Percentiles rank a stretch among this genome's conserved stretches.
phyloP scores from a whole-genome alignment of 2,113 vertebrate genomes.

The Indicator maculatus region DNA sequence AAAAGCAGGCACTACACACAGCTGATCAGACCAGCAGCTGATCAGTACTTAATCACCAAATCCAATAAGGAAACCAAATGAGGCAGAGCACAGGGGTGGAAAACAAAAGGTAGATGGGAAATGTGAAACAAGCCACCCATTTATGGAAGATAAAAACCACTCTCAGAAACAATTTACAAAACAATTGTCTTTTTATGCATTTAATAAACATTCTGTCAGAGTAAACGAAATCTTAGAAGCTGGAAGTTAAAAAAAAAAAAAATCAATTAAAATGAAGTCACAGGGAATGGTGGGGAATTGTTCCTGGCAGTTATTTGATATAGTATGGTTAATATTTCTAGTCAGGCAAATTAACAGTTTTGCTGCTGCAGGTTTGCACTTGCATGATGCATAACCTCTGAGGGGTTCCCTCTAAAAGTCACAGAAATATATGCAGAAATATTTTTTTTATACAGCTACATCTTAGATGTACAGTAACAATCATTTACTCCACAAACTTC shows the following conservation, averaged over 20 bases:
- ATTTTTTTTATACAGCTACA: background rate
- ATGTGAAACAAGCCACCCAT: slow-evolving; percentile 51
- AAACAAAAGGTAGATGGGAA: slow-evolving; percentile 65
- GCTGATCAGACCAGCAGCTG: slow-evolving; percentile 54
- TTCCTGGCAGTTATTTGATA: slow-evolving; percentile 96
- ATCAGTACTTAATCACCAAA: slow-evolving; percentile 67
- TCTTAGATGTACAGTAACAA: slow-evolving; percentile 5
- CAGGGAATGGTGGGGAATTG: slow-evolving; percentile 85
- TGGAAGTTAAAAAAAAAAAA: slow-evolving; percentile 83
- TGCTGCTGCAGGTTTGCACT: slow-evolving; percentile 77
- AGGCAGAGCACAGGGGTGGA: slow-evolving; percentile 13
- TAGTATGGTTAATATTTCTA: slow-evolving; percentile 92
- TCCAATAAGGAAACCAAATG: slow-evolving; percentile 64
- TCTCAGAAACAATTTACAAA: slow-evolving; percentile 73
- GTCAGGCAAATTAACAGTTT: slow-evolving; percentile 96
- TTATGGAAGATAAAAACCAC: slow-evolving; percentile 68
- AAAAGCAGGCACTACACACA: slow-evolving; percentile 39
- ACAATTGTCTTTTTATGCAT: slow-evolving; percentile 80
- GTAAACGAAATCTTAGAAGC: slow-evolving; percentile 88
- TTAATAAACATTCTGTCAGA: slow-evolving; percentile 94
- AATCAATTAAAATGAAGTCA: slow-evolving; percentile 99
- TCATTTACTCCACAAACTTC: background rate
- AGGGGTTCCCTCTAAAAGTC: slow-evolving; percentile 73
- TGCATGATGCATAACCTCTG: slow-evolving; percentile 52
- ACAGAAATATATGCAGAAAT: slow-evolving; percentile 58